Evolutionary conservation across 64 coral and sea anemone genomes (phyloP).

Genomic region (Pocillopora verrucosa): DNA sequence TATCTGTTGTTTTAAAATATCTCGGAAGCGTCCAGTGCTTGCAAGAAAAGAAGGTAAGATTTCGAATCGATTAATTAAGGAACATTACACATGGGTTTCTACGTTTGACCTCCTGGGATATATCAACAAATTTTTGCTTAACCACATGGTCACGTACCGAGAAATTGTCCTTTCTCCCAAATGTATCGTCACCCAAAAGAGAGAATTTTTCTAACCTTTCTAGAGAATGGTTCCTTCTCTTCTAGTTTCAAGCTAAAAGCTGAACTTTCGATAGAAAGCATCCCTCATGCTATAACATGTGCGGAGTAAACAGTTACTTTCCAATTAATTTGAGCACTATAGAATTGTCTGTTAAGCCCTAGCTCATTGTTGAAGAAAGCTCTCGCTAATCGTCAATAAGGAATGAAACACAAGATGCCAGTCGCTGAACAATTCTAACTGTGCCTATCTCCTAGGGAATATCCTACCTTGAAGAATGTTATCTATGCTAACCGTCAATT

Average conservation of each 20-base stretch:
- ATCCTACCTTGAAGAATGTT: neutral
- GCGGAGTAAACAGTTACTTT: too few species aligned
- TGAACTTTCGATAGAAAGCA: too few species aligned
- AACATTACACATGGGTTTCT: neutral
- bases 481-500: neutral
- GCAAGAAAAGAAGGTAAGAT: neutral
- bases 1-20: constrained; percentile 32
- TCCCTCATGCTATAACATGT: too few species aligned
- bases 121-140: neutral
- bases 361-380: too few species aligned
- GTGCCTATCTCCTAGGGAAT: neutral
- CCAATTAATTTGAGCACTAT: too few species aligned
- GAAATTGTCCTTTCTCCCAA: neutral
- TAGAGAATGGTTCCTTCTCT: neutral
- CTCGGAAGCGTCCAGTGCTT: neutral
- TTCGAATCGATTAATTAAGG: neutral
- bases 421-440: too few species aligned
- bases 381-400: too few species aligned
- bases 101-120: neutral
- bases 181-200: too few species aligned
- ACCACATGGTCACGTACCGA: constrained; percentile 1
- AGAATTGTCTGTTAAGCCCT: too few species aligned
- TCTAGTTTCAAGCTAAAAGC: neutral
- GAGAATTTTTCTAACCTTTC: too few species aligned
- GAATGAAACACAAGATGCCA: too few species aligned